Evolutionary conservation across 2,888 invertebrate species (phyloP), one percentile per base, ranked within the genome.

Genomic region (Trimorus sp.): DNA sequence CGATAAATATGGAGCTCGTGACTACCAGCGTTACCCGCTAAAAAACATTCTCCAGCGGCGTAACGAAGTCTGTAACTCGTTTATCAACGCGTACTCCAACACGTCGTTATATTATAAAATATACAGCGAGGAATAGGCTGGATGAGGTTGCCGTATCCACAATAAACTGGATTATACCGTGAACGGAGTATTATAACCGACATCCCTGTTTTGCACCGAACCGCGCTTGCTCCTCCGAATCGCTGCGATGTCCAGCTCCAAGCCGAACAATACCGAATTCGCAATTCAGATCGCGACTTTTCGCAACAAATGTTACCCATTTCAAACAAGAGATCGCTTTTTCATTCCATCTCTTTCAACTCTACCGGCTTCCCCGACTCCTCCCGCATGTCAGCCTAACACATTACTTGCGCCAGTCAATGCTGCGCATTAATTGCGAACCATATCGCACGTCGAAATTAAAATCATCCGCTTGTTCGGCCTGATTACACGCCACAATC

Each of bases 381-480:
- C 26, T 26, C 26, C 26, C 26, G 26, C 26, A 26, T 26, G 26
- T 26, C 26, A 26, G 26, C 26, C 26, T 4, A 4, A 26, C 26
- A 26, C 26, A 26, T 26, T 26, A 26, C 26, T 4, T 26, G 26
- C 26, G 26, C 26, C 26, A 26, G 26, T 26, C 26, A 26, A 26
- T 26, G 26, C 26, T 26, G 26, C 26, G 26, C 1, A 26, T 26
- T 26, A 26, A 26, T 26, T 26, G 26, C 26, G 26, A 26, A 26
- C 26, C 26, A 26, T 26, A 69, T 69, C 58, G 48, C 38, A 71
- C 42, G 42, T 36, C 60, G 53, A 71, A 71, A 60, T 26, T 60
- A 36, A 60, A 71, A 71, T 71, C 49, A 60, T 53, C 53, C 51
- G 14, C 42, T 60, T n/a, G 38, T 26, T 69, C 59, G 12, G 38